Percentiles rank a stretch among this genome's conserved stretches.
These are phyloP conservation scores for Daubentonia madagascariensis DNA, from an alignment of 2,113 vertebrate genomes.

Conservation along the genomic window DNA sequence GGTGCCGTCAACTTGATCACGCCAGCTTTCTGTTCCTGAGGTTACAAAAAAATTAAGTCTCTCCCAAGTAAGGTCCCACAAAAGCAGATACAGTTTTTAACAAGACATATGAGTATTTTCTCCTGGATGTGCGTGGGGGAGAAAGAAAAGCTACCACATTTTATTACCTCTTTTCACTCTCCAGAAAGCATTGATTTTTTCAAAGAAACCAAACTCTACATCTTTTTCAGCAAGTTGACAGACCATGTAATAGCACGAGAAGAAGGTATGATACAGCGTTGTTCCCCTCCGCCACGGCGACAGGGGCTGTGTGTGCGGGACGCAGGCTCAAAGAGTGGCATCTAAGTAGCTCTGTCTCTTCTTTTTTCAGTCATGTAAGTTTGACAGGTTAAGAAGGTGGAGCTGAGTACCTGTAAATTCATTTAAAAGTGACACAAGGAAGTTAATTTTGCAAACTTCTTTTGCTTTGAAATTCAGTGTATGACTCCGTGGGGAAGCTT, in stretches of 20 bases:
- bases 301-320: not conserved
- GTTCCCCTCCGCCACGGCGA: not conserved
- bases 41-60: not conserved
- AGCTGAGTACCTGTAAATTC: not conserved
- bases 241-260: not conserved
- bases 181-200: not conserved
- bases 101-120: not conserved
- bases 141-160: not conserved
- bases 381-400: not conserved
- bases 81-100: not conserved
- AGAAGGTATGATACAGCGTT: no score
- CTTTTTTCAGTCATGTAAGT: not conserved
- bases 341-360: not conserved
- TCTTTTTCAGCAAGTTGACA: not conserved
- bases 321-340: fast-evolving
- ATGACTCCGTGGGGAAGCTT: slow-evolving; percentile 88
- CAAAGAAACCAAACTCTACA: not conserved
- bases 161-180: not conserved
- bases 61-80: not conserved
- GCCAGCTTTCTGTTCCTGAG: not conserved
- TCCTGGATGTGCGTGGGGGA: not conserved
- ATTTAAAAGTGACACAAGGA: not conserved
- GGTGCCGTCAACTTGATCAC: fast-evolving
- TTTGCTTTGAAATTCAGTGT: slow-evolving; percentile 83
- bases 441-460: not conserved